phyloP scores from a whole-genome alignment of 2,888 invertebrate species.

The Cactoblastis cactorum region DNA sequence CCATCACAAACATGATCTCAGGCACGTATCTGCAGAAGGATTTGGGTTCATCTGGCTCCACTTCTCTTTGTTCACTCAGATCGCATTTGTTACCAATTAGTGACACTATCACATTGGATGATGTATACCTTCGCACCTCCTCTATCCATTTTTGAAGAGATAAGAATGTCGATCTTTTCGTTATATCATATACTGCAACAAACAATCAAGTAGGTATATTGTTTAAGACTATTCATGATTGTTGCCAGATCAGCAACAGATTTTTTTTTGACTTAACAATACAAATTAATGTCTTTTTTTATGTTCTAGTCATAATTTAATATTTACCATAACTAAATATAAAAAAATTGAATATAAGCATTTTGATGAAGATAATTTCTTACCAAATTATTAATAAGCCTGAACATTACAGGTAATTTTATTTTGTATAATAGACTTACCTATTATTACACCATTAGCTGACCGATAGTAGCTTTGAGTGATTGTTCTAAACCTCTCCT shows the following conservation, averaged over 20 bases:
- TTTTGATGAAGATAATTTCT: too few relatives aligned
- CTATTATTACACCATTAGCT: constrained; percentile 97
- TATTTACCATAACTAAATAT: too few relatives aligned
- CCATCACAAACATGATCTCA: constrained; percentile 91
- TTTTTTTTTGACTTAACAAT: too few relatives aligned
- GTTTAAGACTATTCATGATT: too few relatives aligned
- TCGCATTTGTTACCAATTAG: constrained; percentile 97
- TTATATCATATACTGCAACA: constrained; percentile 93
- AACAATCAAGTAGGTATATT: neutral
- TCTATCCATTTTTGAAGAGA: constrained; percentile 97
- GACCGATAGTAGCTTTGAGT: constrained; percentile 98
- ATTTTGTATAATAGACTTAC: constrained; percentile 54
- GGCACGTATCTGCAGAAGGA: constrained; percentile 91
- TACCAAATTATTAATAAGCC: too few relatives aligned
- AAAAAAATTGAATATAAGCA: too few relatives aligned
- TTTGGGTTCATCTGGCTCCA: constrained; percentile 91
- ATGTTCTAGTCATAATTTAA: too few relatives aligned
- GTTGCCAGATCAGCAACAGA: too few relatives aligned
- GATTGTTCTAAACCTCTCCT: constrained; percentile 97
- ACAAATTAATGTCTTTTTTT: too few relatives aligned
- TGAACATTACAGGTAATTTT: neutral
- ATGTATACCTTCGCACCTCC: constrained; percentile 96
- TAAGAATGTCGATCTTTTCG: constrained; percentile 93
- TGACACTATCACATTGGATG: constrained; percentile 93
- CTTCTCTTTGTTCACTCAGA: constrained; percentile 88